Evolutionary conservation across 2,888 invertebrate species (phyloP).

Genomic region (Hirtodrosophila duncani): DNA sequence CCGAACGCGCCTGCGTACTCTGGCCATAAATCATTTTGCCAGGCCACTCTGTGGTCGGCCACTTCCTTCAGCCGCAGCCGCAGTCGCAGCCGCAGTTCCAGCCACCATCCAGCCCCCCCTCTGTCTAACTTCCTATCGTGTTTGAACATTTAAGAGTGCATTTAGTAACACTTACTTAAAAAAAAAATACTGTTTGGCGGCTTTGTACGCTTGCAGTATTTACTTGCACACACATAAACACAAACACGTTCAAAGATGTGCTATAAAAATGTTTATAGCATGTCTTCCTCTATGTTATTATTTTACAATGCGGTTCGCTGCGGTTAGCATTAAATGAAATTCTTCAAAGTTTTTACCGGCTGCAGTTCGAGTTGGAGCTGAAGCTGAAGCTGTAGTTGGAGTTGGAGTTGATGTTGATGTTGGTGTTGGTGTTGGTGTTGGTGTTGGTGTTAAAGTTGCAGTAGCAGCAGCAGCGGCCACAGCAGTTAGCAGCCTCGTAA

Average conservation of each 20-base stretch:
- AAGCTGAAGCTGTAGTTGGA: constrained; percentile 9
- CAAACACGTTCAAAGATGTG: constrained; percentile 24
- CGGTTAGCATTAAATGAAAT: constrained; percentile 56
- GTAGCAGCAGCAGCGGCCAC: constrained; percentile 34
- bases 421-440: constrained; percentile 10
- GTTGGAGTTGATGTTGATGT: no score
- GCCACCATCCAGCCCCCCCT: constrained; percentile 11
- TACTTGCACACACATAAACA: constrained; percentile 11
- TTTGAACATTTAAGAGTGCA: constrained; percentile 75
- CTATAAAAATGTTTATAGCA: constrained; percentile 74
- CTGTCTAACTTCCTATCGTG: constrained; percentile 41
- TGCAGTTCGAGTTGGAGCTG: constrained; percentile 9
- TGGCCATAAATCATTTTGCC: constrained; percentile 76
- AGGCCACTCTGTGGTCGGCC: constrained; percentile 46
- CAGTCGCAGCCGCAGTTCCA: no score
- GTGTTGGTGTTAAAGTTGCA: constrained; percentile 1
- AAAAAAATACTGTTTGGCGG: no score
- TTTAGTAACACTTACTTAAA: constrained; percentile 77
- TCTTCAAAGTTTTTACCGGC: constrained; percentile 53
- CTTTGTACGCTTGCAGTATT: no score
- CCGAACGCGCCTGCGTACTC: constrained; percentile 69
- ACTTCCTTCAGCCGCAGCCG: not conserved
- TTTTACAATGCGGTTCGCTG: constrained; percentile 51
- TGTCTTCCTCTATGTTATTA: constrained; percentile 67
- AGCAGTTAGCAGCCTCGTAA: constrained; percentile 73